Percentiles rank a stretch among this genome's conserved stretches.
Conservation (phyloP, 2,113 vertebrate genomes). For the Lampris incognitus region DNA sequence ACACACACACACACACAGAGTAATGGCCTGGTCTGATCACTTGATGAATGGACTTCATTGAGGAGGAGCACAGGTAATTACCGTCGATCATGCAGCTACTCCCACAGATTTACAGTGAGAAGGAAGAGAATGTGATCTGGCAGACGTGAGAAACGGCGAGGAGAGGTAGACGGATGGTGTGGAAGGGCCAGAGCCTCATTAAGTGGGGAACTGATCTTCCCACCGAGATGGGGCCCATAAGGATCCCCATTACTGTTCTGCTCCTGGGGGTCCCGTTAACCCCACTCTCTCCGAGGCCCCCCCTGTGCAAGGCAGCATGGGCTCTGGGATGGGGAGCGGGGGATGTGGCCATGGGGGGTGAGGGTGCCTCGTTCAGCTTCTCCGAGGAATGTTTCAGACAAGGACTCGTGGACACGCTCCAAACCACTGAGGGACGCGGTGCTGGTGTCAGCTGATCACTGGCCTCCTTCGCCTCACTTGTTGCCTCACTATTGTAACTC, state of each 20-base stretch:
- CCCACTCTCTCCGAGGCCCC: slow-evolving; percentile 26
- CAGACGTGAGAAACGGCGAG: slow-evolving; percentile 72
- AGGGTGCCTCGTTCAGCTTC: slow-evolving; percentile 39
- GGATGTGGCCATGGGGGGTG: slow-evolving; percentile 42
- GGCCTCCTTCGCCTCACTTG: not conserved
- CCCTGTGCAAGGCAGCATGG: not conserved
- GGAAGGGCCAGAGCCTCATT: slow-evolving; percentile 61
- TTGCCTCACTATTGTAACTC: slow-evolving; percentile 32
- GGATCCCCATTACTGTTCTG: slow-evolving; percentile 62
- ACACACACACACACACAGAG: slow-evolving; percentile 34
- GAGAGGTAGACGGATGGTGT: slow-evolving; percentile 39
- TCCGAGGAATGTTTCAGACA: slow-evolving; percentile 56
- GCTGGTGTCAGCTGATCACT: slow-evolving; percentile 64
- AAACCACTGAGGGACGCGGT: slow-evolving; percentile 67
- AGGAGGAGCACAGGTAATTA: slow-evolving; percentile 78
- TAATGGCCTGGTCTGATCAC: slow-evolving; percentile 44
- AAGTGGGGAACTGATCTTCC: slow-evolving; percentile 71
- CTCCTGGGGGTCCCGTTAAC: slow-evolving; percentile 72
- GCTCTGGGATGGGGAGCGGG: slow-evolving; percentile 35
- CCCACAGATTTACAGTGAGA: slow-evolving; percentile 71
- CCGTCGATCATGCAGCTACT: slow-evolving; percentile 71
- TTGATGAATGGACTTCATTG: slow-evolving; percentile 67
- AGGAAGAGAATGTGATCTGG: slow-evolving; percentile 75
- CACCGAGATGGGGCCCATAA: slow-evolving; percentile 71
- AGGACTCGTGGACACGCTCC: slow-evolving; percentile 68